A percentile compares a stretch with the other conserved stretches of the same genome.
These are phyloP conservation scores for Aphis craccivora DNA, from an alignment of 1,140 invertebrate genomes.

Conservation along the genomic window DNA sequence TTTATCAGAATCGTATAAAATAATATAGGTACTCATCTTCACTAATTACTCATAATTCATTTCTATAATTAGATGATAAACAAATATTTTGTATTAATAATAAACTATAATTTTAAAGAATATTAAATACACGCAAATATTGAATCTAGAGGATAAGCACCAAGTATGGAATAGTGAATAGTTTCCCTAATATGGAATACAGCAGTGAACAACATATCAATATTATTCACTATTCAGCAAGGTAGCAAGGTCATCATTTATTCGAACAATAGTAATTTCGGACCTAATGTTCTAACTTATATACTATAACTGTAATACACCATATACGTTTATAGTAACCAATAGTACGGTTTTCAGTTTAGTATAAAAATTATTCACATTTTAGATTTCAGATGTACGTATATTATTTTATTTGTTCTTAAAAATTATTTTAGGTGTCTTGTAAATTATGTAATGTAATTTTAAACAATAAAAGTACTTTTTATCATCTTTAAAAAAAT, in stretches of 20 bases:
- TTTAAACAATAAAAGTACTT: neutral
- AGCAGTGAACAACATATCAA: neutral
- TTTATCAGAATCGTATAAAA: neutral
- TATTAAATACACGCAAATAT: neutral
- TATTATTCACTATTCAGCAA: neutral
- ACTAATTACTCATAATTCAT: neutral
- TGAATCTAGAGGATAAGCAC: neutral
- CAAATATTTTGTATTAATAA: neutral
- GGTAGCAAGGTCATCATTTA: neutral
- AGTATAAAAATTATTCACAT: neutral
- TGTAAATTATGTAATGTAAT: neutral
- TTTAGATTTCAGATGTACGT: neutral
- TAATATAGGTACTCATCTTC: neutral
- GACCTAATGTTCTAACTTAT: neutral
- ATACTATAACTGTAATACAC: neutral
- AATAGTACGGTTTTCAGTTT: neutral
- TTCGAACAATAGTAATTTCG: neutral
- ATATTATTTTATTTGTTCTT: neutral
- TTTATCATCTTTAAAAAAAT: neutral
- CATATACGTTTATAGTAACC: neutral
- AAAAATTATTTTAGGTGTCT: neutral
- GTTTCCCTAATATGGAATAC: slow-evolving; percentile 3
- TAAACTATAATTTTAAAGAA: neutral
- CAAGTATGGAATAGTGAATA: neutral
- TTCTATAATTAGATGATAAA: neutral